phyloP scores from a whole-genome alignment of 2,113 vertebrate species.

The Romanogobio albipinnatus region DNA sequence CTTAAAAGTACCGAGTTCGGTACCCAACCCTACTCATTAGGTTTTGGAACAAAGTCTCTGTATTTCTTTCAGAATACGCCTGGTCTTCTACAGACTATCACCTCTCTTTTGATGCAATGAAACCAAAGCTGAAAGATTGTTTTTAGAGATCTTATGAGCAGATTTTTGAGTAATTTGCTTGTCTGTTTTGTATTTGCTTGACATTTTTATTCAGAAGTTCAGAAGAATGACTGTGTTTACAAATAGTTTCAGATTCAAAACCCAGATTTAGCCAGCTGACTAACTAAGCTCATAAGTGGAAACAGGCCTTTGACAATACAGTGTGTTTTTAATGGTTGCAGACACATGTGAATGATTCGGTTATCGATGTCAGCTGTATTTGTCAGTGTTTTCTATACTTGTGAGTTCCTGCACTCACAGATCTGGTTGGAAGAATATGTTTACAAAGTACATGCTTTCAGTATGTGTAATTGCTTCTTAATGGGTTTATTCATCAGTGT shows the following conservation, averaged over 20 bases:
- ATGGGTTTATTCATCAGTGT: background rate
- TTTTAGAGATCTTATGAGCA: background rate
- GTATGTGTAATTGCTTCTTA: background rate
- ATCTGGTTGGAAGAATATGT: background rate
- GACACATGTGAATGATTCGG: constrained; percentile 8
- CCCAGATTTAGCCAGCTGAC: constrained; percentile 29
- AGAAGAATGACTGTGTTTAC: background rate
- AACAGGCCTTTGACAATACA: constrained; percentile 12
- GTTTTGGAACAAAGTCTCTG: background rate
- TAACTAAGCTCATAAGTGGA: constrained; percentile 1
- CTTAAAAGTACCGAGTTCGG: too few species aligned
- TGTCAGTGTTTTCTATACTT: constrained; percentile 9
- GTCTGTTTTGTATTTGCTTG: background rate
- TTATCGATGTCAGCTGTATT: constrained; percentile 15
- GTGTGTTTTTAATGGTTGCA: background rate
- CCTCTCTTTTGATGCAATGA: background rate
- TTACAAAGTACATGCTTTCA: constrained; percentile 1
- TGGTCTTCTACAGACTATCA: background rate
- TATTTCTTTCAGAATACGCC: background rate
- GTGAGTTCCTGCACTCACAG: background rate
- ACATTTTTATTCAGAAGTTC: background rate
- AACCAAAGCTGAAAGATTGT: background rate
- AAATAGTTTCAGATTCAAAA: constrained; percentile 6
- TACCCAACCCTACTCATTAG: background rate
- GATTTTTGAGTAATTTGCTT: background rate